These are phyloP conservation scores for Bombylius major DNA, from an alignment of 2,888 invertebrate species.

Conservation along the genomic window DNA sequence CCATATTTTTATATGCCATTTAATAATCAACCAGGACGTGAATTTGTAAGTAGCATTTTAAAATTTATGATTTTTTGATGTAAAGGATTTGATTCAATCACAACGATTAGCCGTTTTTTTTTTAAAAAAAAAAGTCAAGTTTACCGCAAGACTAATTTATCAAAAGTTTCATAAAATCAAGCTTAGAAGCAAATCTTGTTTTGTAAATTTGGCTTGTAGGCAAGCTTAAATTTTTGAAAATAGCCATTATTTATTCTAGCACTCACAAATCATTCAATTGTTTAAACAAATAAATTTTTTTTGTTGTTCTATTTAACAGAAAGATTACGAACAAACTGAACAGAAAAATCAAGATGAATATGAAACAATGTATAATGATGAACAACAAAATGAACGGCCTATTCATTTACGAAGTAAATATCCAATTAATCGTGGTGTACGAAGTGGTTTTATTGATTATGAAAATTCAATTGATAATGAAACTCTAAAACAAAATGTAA, in stretches of 20 bases:
- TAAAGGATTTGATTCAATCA: too few relatives aligned
- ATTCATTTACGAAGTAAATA: slow-evolving; percentile 32
- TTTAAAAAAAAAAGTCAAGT: too few relatives aligned
- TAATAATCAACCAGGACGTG: slow-evolving; percentile 10
- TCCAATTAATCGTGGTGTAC: slow-evolving; percentile 32
- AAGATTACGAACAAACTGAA: slow-evolving; percentile 20
- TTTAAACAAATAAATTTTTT: background rate
- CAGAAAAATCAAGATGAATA: slow-evolving; percentile 27
- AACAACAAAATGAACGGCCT: slow-evolving; percentile 25
- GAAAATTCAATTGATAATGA: background rate
- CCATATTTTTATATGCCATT: slow-evolving; percentile 12
- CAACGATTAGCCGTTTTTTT: too few relatives aligned
- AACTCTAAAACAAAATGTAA: slow-evolving; percentile 10
- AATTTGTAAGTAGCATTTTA: slow-evolving; percentile 15
- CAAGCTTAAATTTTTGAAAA: too few relatives aligned
- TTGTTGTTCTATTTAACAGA: slow-evolving; percentile 17
- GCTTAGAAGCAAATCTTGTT: too few relatives aligned
- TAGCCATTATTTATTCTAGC: too few relatives aligned
- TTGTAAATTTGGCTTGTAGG: too few relatives aligned
- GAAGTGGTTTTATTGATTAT: slow-evolving; percentile 21
- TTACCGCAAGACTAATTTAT: too few relatives aligned
- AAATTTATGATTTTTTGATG: background rate
- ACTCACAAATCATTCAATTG: too few relatives aligned
- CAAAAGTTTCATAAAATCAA: too few relatives aligned
- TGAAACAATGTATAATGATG: slow-evolving; percentile 28